Base-by-base conservation (phyloP, 2,888 invertebrate genomes). In the Anoplius nigerrimus region DNA sequence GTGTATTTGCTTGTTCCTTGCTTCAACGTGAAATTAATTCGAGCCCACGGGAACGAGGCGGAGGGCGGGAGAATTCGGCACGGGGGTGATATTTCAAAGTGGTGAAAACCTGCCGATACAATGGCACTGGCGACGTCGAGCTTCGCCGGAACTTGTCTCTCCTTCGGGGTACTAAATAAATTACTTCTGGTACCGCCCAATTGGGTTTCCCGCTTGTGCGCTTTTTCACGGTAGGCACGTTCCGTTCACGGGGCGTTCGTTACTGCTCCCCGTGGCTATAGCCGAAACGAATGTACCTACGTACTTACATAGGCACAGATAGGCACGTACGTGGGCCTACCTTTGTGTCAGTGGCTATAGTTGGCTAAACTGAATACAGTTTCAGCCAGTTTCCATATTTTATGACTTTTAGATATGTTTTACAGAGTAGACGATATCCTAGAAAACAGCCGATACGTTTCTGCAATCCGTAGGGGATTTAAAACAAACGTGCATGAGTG, bases 61-160 rank as follows among this genome's bases (percentile, higher is more conserved):
- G 27, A 65, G 48, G 57, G 58, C 5, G 22, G 61, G 62, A 61
- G 71, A 66, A 65, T 53, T 56, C 56, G 45, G 57, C 63, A 43
- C 54, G 55, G 45, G 59, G 71, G 72, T 72, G 74, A 84, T 83
- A 84, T 84, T 81, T 84, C 82, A 84, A 82, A 80, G 76, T 66
- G 74, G 65, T 78, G 76, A 79, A 83, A 82, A 79, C 63, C 80
- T 81, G 83, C 78, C 84, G 83, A 85, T 85, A 82, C 80, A 83
- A 77, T 76, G 74, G 79, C 65, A 66, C 66, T 65, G 42, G 51
- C 66, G 55, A 68, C 67, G 65, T 70, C 54, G 42, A 54, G 52
- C 54, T 64, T 22, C 54, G 43, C 62, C 66, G 60, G 71, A 69
- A 74, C 66, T 72, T 68, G 72, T 76, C 70, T 69, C 66, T 71